Percentiles rank a stretch among this genome's conserved stretches.
Evolutionary conservation across 2,888 invertebrate species (phyloP).

Genomic region (Drosophila rellima): DNA sequence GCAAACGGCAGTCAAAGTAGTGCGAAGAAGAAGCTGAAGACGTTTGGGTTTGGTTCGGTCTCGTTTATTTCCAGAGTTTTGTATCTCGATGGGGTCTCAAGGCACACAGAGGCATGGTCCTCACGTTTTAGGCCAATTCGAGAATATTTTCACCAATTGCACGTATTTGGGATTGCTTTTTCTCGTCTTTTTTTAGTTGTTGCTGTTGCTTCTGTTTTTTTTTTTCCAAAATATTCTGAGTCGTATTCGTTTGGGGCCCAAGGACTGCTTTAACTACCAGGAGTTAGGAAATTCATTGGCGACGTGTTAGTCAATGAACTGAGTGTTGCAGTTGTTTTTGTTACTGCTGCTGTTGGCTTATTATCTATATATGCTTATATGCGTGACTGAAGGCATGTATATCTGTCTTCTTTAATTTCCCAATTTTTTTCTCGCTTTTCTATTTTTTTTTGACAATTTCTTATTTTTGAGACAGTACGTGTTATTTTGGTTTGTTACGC

Average conservation of each 20-base stretch:
- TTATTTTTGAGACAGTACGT: conserved; percentile 48
- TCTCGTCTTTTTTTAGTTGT: conserved; percentile 29
- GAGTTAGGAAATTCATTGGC: conserved; percentile 28
- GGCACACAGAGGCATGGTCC: conserved; percentile 52
- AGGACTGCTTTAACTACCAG: conserved; percentile 36
- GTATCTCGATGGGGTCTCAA: conserved; percentile 27
- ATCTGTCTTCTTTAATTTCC: conserved; percentile 69
- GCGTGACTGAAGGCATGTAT: conserved; percentile 24
- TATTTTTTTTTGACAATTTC: conserved; percentile 16
- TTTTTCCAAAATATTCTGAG: conserved; percentile 38
- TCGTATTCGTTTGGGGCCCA: conserved; percentile 16
- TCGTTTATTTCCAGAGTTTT: conserved; percentile 22
- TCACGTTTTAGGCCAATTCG: conserved; percentile 60
- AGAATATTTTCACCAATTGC: conserved; percentile 72
- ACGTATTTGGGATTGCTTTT: conserved; percentile 71
- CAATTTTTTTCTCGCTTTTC: conserved; percentile 26
- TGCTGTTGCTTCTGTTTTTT: conserved; percentile 50
- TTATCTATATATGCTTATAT: conserved; percentile 45
- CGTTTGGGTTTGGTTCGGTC: background rate
- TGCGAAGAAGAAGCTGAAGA: conserved; percentile 11
- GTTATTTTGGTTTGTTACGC: conserved; percentile 58
- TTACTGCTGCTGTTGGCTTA: conserved; percentile 50
- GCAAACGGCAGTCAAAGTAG: conserved; percentile 46
- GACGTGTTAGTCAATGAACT: conserved; percentile 63
- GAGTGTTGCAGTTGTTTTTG: conserved; percentile 32